Conservation (phyloP, 2,888 invertebrate genomes). For the Thymelicus acteon region DNA sequence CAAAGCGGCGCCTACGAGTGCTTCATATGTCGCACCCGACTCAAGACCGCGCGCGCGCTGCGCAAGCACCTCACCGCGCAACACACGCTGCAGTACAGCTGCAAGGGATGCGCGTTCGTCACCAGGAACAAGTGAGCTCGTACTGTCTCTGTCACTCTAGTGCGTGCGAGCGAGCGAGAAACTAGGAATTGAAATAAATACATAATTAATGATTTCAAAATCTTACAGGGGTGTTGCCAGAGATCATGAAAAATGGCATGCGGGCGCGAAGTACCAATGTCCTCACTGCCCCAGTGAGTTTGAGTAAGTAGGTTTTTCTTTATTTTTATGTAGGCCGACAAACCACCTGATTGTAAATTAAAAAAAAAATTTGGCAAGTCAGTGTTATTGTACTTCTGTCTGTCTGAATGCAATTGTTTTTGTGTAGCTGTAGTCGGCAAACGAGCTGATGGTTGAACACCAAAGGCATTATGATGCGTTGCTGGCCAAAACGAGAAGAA, state of each 20-base stretch:
- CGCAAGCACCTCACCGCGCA: conserved; percentile 74
- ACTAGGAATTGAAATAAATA: too few relatives aligned
- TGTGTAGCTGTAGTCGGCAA: too few relatives aligned
- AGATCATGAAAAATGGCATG: conserved; percentile 75
- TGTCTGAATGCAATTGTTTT: too few relatives aligned
- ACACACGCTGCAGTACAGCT: conserved; percentile 72
- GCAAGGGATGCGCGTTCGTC: conserved; percentile 72
- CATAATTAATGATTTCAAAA: too few relatives aligned
- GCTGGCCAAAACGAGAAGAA: too few relatives aligned
- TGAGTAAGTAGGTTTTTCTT: conserved; percentile 56
- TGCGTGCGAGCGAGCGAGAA: too few relatives aligned
- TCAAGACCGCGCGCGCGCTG: conserved; percentile 67
- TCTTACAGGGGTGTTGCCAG: conserved; percentile 65
- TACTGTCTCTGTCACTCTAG: neutral
- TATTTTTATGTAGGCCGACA: too few relatives aligned
- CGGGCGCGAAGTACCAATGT: conserved; percentile 72
- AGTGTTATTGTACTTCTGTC: too few relatives aligned
- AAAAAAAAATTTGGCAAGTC: too few relatives aligned
- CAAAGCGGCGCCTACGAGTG: conserved; percentile 72
- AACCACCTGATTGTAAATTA: too few relatives aligned
- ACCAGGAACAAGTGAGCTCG: conserved; percentile 63
- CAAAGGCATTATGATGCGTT: too few relatives aligned
- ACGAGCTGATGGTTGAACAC: too few relatives aligned
- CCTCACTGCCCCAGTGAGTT: conserved; percentile 73
- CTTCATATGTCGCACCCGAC: conserved; percentile 71